These are phyloP conservation scores for Tetrao urogallus DNA, from an alignment of 2,113 vertebrate species.

Conservation along the genomic window DNA sequence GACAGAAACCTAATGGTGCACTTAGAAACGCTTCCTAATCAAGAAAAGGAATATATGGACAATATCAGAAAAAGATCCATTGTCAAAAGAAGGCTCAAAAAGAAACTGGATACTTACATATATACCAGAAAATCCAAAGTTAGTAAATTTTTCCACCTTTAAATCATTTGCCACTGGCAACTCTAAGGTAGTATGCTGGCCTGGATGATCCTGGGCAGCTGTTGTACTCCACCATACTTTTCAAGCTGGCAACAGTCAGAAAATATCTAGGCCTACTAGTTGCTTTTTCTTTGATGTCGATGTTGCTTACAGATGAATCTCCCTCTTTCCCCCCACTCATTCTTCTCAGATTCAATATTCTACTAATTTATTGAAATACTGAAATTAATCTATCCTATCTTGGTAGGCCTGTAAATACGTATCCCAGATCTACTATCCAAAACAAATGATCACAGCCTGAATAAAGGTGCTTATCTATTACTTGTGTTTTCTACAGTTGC, in stretches of 20 bases:
- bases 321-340: not conserved
- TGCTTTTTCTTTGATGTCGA: not conserved
- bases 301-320: not conserved
- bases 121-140: not conserved
- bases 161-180: not conserved
- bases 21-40: not conserved
- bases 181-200: not conserved
- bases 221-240: not conserved
- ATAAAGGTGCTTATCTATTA: not conserved
- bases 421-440: not conserved
- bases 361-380: not conserved
- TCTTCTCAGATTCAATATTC: not conserved
- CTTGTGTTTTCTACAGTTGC: not conserved
- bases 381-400: not conserved
- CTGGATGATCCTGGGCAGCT: not conserved
- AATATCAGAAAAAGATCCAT: not conserved
- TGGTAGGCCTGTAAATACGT: not conserved
- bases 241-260: not conserved
- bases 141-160: not conserved
- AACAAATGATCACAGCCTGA: not conserved
- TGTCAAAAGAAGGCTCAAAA: not conserved
- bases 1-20: not conserved
- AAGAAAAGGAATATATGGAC: not conserved
- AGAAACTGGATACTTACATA: not conserved
- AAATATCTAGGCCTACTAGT: not conserved